Evolutionary conservation across 2,888 invertebrate genomes (phyloP).

Genomic region (Drosophila helvetica): DNA sequence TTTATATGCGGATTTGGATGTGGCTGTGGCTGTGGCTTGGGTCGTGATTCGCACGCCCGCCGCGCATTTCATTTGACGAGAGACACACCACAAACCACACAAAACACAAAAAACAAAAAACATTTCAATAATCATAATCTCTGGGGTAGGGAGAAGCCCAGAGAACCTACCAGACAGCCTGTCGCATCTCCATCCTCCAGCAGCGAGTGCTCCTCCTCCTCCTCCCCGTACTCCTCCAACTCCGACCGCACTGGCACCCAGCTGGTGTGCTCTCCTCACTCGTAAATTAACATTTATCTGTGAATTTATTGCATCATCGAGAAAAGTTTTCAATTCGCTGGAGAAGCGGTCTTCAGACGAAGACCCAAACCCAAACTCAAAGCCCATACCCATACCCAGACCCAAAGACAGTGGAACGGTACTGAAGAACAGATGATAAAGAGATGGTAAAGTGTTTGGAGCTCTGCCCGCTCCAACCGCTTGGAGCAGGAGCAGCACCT

Average conservation of each 20-base stretch:
- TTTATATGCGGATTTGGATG: slow-evolving; percentile 34
- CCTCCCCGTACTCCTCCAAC: not conserved
- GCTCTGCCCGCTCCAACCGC: slow-evolving; percentile 14
- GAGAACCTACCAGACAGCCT: slow-evolving; percentile 57
- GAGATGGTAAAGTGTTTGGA: not conserved
- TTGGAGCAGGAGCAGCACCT: slow-evolving; percentile 43
- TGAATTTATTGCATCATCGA: slow-evolving; percentile 80
- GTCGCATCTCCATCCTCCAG: slow-evolving; percentile 36
- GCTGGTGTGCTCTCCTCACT: slow-evolving; percentile 18
- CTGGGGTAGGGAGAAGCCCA: not conserved
- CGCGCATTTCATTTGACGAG: slow-evolving; percentile 16
- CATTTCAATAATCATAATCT: slow-evolving; percentile 52
- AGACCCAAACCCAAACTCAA: not conserved
- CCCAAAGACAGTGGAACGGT: not conserved
- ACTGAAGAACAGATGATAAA: not conserved
- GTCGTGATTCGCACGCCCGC: slow-evolving; percentile 57
- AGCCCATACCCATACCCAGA: too few species aligned
- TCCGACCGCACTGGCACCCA: not conserved
- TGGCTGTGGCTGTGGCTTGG: slow-evolving; percentile 13
- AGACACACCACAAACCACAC: not conserved
- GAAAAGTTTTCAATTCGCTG: slow-evolving; percentile 72
- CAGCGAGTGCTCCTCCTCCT: not conserved
- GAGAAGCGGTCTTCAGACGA: slow-evolving; percentile 5
- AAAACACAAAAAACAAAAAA: slow-evolving; percentile 18
- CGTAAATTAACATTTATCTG: slow-evolving; percentile 81